Percentiles rank a stretch among this genome's conserved stretches.
phyloP scores from a whole-genome alignment of 2,888 invertebrate species.

The Pteria penguin region DNA sequence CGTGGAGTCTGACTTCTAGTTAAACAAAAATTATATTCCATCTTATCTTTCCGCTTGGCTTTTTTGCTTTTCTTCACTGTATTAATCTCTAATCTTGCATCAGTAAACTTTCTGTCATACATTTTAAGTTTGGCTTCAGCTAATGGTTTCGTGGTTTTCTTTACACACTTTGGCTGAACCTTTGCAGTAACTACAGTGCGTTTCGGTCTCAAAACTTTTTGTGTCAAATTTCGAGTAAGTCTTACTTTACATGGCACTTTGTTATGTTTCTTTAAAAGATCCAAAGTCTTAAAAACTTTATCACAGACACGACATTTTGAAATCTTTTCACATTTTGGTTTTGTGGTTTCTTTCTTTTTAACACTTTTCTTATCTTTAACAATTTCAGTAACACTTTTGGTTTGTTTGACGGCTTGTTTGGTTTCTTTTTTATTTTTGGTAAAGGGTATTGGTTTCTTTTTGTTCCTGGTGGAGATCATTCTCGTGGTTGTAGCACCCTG shows the following conservation, averaged over 20 bases:
- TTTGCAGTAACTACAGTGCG: conserved; percentile 27
- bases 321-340: conserved; percentile 41
- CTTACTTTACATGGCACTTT: conserved; percentile 55
- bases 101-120: conserved; percentile 19
- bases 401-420: too few relatives aligned
- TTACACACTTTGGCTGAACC: conserved; percentile 21
- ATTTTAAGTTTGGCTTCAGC: conserved; percentile 11
- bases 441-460: neutral
- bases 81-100: conserved; percentile 6
- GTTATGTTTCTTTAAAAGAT: conserved; percentile 56
- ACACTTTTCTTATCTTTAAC: neutral
- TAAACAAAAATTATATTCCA: conserved; percentile 32
- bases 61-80: conserved; percentile 27
- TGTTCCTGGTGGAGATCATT: too few relatives aligned
- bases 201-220: conserved; percentile 57
- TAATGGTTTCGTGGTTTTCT: conserved; percentile 22
- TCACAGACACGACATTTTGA: conserved; percentile 55
- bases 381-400: too few relatives aligned
- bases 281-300: conserved; percentile 51
- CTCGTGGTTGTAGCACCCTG: too few relatives aligned
- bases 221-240: conserved; percentile 59
- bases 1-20: conserved; percentile 14
- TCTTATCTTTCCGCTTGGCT: conserved; percentile 7
- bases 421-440: neutral
- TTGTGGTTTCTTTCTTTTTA: conserved; percentile 7